These are phyloP conservation scores for Phalacrocorax carbo DNA, from an alignment of 2,113 vertebrate species.

Conservation along the genomic window DNA sequence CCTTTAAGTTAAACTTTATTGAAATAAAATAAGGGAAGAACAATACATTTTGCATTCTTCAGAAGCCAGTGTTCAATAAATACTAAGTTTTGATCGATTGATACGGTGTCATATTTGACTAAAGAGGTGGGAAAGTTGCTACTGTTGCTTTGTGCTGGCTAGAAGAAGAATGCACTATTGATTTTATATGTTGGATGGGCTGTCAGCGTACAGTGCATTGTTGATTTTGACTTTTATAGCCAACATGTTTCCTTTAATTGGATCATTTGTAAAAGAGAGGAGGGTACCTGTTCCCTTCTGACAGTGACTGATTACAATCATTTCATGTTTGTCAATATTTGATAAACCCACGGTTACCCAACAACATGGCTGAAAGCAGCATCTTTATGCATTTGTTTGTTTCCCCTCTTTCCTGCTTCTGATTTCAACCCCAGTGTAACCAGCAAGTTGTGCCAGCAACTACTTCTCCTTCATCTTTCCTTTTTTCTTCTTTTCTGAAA, in stretches of 20 bases:
- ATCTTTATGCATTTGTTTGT: conserved; percentile 66
- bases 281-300: conserved; percentile 79
- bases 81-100: conserved; percentile 85
- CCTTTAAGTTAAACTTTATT: conserved; percentile 79
- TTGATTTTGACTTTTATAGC: conserved; percentile 89
- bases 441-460: neutral
- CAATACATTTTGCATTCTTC: conserved; percentile 76
- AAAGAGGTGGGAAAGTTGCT: conserved; percentile 84
- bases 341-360: conserved; percentile 82
- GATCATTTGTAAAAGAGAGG: conserved; percentile 87
- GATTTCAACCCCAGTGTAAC: conserved; percentile 19
- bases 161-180: conserved; percentile 82
- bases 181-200: conserved; percentile 87
- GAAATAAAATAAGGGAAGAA: conserved; percentile 70
- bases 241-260: conserved; percentile 88
- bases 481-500: neutral
- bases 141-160: conserved; percentile 77
- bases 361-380: conserved; percentile 75
- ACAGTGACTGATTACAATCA: conserved; percentile 86
- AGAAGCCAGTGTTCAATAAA: conserved; percentile 77
- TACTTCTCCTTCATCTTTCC: neutral
- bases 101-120: conserved; percentile 85
- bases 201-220: conserved; percentile 83
- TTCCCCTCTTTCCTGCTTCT: conserved; percentile 45
- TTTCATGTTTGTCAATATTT: conserved; percentile 88